Evolutionary conservation across 2,888 invertebrate genomes (phyloP), one percentile per base, ranked within the genome.

Genomic region (Drosophila gaucha): DNA sequence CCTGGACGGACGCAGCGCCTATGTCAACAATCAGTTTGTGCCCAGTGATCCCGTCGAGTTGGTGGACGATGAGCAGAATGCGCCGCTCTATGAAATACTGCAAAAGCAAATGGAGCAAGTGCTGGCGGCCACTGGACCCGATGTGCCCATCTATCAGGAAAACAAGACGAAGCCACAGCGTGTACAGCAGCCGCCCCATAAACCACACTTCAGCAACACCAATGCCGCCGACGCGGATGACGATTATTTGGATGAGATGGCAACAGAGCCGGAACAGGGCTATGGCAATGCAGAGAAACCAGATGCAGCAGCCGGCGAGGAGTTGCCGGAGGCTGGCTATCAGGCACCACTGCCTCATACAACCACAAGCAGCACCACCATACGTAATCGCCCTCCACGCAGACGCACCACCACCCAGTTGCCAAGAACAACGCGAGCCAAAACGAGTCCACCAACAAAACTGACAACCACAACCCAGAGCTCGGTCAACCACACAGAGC

Each of bases 91-190:
- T 33, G 83, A 89, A 56, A 70, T 88, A 18, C 60, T 90, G 0
- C 89, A 89, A 43, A 78, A 89, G 50, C 89, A 89, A 67, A 88
- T 89, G 82, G 80, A 89, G 33, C 86, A 86, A 9, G 89, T 89
- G 6, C 52, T 88, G 14, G 78, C 82, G 0, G 52, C 77, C 6
- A 75, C 70, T 0, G 75, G 71, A 1, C 70, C 87, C 9, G 67
- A 74, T 24, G 73, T 80, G 30, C 74, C 86, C 12, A 54, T 75
- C 38, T 85, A 83, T 33, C 75, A 76, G 43, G 71, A 80, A 0
- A 64, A 77, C 12, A 69, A 77, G 16, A 14, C 58, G 2, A 75
- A 76, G 35, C 59, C 50, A 1, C 64, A 59, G 12, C 49, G 71
- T 3, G 9, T 49, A 2, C 84, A 75, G 18, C 71, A 71, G 18